phyloP scores from a whole-genome alignment of 1,140 invertebrate species.

The Leptopilina boulardi region DNA sequence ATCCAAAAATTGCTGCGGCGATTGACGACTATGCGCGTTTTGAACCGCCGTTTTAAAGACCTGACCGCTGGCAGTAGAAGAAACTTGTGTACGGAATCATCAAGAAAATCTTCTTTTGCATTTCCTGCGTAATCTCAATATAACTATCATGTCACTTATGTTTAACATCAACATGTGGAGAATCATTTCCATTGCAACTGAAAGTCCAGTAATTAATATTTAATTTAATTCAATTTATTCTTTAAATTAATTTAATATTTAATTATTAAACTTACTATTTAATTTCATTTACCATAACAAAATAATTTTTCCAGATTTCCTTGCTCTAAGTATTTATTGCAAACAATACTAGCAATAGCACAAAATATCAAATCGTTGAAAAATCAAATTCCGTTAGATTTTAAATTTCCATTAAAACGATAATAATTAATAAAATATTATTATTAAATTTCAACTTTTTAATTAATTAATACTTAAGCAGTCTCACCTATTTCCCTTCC shows the following conservation, averaged over 20 bases:
- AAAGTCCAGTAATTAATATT: conserved; percentile 51
- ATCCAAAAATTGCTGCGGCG: conserved; percentile 59
- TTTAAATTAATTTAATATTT: neutral
- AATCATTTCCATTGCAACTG: conserved; percentile 64
- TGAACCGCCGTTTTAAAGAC: conserved; percentile 57
- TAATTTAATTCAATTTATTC: neutral
- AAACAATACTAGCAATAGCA: conserved; percentile 64
- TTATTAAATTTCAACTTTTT: neutral
- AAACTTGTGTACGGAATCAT: conserved; percentile 70
- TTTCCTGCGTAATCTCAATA: conserved; percentile 51
- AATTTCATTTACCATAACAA: neutral
- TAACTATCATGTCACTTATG: conserved; percentile 36
- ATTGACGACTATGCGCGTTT: conserved; percentile 68
- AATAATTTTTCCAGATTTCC: conserved; percentile 53
- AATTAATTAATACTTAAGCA: neutral
- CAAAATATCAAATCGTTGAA: conserved; percentile 63
- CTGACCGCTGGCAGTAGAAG: conserved; percentile 66
- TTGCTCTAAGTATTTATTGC: conserved; percentile 63
- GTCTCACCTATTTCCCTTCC: conserved; percentile 60
- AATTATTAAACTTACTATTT: too few species aligned
- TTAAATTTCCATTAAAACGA: too few species aligned
- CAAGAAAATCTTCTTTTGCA: conserved; percentile 67
- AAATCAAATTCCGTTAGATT: too few species aligned
- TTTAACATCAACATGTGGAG: conserved; percentile 46
- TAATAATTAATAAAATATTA: too few species aligned